phyloP scores from a whole-genome alignment of 2,113 vertebrate genomes.

The Trichechus manatus region DNA sequence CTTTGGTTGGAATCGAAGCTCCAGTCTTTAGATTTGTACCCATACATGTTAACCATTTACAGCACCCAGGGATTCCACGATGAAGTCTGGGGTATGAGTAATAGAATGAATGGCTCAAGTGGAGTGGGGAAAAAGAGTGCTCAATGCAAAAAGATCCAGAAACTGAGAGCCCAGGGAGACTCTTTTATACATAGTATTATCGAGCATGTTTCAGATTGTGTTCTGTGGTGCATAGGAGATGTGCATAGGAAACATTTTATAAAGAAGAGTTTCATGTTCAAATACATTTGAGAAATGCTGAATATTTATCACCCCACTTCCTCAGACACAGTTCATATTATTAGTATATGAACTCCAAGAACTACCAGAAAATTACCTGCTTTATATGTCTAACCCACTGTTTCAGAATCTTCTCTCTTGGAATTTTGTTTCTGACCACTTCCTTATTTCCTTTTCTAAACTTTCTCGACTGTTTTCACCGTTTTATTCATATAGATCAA shows the following conservation, averaged over 20 bases:
- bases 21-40: no score
- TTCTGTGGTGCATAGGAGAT: neutral
- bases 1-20: no score
- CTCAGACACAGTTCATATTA: neutral
- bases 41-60: no score
- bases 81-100: neutral
- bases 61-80: neutral
- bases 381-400: neutral
- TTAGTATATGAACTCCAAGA: neutral
- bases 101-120: neutral
- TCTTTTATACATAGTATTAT: neutral
- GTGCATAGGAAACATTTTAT: rapidly evolving
- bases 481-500: neutral
- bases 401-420: neutral
- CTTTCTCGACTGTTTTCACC: neutral
- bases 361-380: neutral
- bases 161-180: neutral
- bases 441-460: conserved; percentile 14
- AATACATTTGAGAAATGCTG: neutral
- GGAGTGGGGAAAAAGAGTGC: neutral
- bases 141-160: neutral
- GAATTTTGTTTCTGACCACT: neutral
- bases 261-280: neutral
- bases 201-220: neutral
- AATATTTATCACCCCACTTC: neutral